Evolutionary conservation across 2,888 invertebrate genomes (phyloP), one percentile per base, ranked within the genome.

Genomic region (Tiliacea aurago): DNA sequence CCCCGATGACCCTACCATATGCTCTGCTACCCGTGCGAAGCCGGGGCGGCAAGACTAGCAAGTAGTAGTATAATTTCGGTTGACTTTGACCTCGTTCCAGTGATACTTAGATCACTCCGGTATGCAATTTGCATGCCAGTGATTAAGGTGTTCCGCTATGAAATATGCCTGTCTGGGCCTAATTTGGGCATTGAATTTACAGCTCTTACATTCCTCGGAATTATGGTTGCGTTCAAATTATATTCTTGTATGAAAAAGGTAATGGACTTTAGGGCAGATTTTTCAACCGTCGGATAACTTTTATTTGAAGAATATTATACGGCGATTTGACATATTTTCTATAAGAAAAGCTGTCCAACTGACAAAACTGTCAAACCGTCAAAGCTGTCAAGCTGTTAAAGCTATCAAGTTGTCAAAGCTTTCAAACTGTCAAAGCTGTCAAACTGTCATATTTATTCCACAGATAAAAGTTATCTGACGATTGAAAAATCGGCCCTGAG

Each of bases 41-140:
- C 41, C 7, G 51, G 4, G 51, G n/a, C 51, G 10, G 51, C 33
- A 33, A 33, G 4, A 33, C 4, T n/a, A 4, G 11, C 1, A 11
- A 51, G 10, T 47, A 28, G 2, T 69, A 18, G 49, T 41, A 72
- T 51, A 49, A 68, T 70, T 65, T 63, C 1, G 15, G 41, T 28
- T 33, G 47, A 49, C 41, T 33, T 33, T 56, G 28, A 47, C 10
- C 20, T 55, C 23, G 51, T 59, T 70, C 13, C 23, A 77, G 23
- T 77, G 33, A 62, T 33, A 18, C 33, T 74, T 76, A 43, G 55
- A n/a, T n/a, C n/a, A n/a, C n/a, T 23, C n/a, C 37, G 18, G 55
- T 78, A 53, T 70, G 56, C 58, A 78, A 70, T 76, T 77, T 69
- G 56, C 45, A 70, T 41, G 23, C 37, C n/a, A 28, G 37, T 68